Evolutionary conservation across 2,888 invertebrate species (phyloP), one percentile per base, ranked within the genome.

Genomic region (Idaea biselata): DNA sequence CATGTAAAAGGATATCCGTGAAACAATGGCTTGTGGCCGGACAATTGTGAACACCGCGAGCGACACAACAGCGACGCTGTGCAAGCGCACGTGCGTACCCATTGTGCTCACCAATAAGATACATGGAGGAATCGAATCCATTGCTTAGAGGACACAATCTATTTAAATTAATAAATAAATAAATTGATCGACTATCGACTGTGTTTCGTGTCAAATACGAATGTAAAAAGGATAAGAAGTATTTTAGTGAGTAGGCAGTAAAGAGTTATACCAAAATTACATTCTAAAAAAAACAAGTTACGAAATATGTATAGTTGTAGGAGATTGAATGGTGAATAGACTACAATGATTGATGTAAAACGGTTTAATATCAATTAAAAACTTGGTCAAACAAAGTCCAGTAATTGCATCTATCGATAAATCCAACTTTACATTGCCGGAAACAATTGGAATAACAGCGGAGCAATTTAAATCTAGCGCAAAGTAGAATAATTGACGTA

Each of bases 1-100:
- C 83, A 75, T 86, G 83, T 85, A 81, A 76, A 75, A 86, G 83
- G 83, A 87, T 88, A 87, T 87, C 86, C 83, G 81, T 87, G 84
- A 88, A 87, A 90, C 90, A 91, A 90, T 90, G 86, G 86, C 63
- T 72, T 53, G 68, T 74, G 55, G 16, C 16, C 74, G 82, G 87
- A 91, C 90, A 90, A 90, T 89, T 83, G 87, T 63, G 69, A 77
- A 74, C 74, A 64, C 76, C 76, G 66, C 68, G 79, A 77, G 76
- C 81, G 78, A 71, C 74, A 71, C 81, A 78, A 71, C 74, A 71
- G 64, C 76, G 73, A n/a, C 16, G 55, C 25, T 25, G 55, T 16
- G 55, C 55, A 16, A 8, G 73, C 81, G 87, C 91, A 89, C 91
- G 90, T 91, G 91, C 86, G 83, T 81, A 75, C 76, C 74, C 80